Base-by-base conservation (phyloP, 30 jellyfish, hydroid and myxozoan genomes). In the Pseudorhiza aurosa region DNA sequence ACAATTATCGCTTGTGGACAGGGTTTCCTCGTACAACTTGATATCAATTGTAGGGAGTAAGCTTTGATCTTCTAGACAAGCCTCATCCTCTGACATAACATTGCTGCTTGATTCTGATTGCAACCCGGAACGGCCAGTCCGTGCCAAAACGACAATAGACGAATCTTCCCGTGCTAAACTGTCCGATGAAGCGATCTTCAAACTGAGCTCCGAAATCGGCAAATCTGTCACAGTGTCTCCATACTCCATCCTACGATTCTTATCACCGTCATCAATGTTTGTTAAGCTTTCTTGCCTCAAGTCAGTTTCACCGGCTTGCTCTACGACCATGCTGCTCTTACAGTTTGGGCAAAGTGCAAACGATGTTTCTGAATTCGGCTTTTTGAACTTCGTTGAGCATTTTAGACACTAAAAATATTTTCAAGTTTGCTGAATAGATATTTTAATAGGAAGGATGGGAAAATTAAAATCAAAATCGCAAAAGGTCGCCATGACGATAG, bases 351-450 rank as follows among this genome's bases (percentile, higher is more conserved):
- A 89, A 0, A 72, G 26, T 15, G 45, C 35, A 32, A 45, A 37
- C 15, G 84, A 57, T 11, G 87, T 68, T 30, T 75, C 87, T 7
- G 81, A 31, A 27, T 57, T 57, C n/a, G 28, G 15, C 0, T 32
- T 89, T 51, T 58, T 77, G 45, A 81, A 89, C 15, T 44, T 58
- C 45, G 95, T 56, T n/a, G 87, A 65, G 70, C 97, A 89, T 60
- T 89, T 89, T 71, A 89, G 45, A 60, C 97, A 89, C 97, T 89
- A 43, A 29, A 58, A 46, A n/a, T n/a, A n/a, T n/a, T n/a, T n/a
- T n/a, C n/a, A n/a, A n/a, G n/a, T n/a, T n/a, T n/a, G n/a, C n/a
- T n/a, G n/a, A n/a, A n/a, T n/a, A n/a, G n/a, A n/a, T n/a, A n/a
- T n/a, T n/a, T n/a, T n/a, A n/a, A n/a, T n/a, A n/a, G n/a, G n/a